These are phyloP conservation scores for Lagorchestes hirsutus DNA, from an alignment of 2,797 vertebrate species.

Conservation along the genomic window DNA sequence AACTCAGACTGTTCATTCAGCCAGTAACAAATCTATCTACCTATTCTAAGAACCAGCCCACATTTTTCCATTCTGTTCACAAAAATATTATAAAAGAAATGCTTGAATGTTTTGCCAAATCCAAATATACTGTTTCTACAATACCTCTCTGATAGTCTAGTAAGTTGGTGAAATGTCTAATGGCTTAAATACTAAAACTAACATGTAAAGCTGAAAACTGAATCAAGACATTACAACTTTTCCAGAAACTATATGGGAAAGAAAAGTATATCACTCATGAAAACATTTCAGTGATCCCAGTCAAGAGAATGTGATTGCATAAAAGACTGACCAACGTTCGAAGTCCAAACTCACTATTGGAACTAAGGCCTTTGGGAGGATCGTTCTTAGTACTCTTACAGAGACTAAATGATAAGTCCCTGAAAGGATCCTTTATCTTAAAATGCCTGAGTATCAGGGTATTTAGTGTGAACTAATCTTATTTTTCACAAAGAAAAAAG, in stretches of 20 bases:
- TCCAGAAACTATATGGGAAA: slow-evolving; percentile 47
- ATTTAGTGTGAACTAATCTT: neutral
- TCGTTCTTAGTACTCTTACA: neutral
- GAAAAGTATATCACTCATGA: slow-evolving; percentile 8
- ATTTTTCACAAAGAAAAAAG: neutral
- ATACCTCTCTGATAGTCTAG: neutral
- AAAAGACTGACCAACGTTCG: neutral
- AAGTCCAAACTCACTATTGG: neutral
- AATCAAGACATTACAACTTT: neutral
- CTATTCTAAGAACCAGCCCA: neutral
- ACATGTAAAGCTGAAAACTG: slow-evolving; percentile 21
- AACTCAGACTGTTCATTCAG: neutral
- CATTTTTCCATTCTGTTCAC: neutral
- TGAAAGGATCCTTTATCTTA: neutral
- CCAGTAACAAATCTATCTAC: neutral
- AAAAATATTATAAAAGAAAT: neutral
- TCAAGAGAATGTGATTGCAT: slow-evolving; percentile 9
- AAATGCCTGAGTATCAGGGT: neutral
- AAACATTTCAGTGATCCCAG: slow-evolving; percentile 37
- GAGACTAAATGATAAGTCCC: neutral
- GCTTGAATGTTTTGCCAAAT: neutral
- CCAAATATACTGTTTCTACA: slow-evolving; percentile 32
- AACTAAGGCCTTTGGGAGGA: slow-evolving; percentile 18
- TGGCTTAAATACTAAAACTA: slow-evolving; percentile 47
- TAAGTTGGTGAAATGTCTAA: slow-evolving; percentile 19